Percentiles rank a stretch among this genome's conserved stretches.
phyloP scores from a whole-genome alignment of 2,113 vertebrate species.

The Coptodon bakossiorum region DNA sequence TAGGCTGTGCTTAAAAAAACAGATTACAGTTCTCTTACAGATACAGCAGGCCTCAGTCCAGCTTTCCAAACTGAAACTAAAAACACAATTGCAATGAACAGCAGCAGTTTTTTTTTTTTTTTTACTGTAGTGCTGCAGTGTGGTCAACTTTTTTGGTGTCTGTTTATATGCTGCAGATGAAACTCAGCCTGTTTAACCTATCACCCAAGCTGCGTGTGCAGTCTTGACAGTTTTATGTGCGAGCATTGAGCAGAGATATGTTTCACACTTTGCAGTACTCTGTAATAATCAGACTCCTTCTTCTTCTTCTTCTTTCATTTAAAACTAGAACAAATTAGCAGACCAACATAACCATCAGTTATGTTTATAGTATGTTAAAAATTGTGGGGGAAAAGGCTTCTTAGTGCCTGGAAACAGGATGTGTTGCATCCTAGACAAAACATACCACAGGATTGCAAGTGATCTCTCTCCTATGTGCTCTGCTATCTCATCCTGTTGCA shows the following conservation, averaged over 20 bases:
- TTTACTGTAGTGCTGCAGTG: not conserved
- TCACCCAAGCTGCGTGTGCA: not conserved
- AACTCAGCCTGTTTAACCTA: not conserved
- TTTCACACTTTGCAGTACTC: not conserved
- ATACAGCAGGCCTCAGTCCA: not conserved
- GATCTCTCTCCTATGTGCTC: slow-evolving; percentile 35
- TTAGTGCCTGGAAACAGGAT: slow-evolving; percentile 46
- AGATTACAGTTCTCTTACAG: not conserved
- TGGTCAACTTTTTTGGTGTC: not conserved
- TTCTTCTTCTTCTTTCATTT: not conserved
- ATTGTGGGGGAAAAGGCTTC: slow-evolving; percentile 34
- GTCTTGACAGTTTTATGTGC: slow-evolving; percentile 10
- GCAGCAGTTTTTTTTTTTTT: not conserved
- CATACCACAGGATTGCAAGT: slow-evolving; percentile 45
- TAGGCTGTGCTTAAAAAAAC: not conserved
- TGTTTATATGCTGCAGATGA: not conserved
- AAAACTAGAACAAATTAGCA: not conserved
- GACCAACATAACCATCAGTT: not conserved
- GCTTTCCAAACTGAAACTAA: not conserved
- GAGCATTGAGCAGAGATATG: not conserved
- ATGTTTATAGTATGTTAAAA: not conserved
- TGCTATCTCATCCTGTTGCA: slow-evolving; percentile 46
- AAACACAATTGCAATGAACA: not conserved
- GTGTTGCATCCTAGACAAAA: slow-evolving; percentile 54
- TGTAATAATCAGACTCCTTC: not conserved